A percentile compares a stretch with the other conserved stretches of the same genome.
These are phyloP conservation scores for Coreoperca whiteheadi DNA, from an alignment of 2,113 vertebrate species.

Conservation along the genomic window DNA sequence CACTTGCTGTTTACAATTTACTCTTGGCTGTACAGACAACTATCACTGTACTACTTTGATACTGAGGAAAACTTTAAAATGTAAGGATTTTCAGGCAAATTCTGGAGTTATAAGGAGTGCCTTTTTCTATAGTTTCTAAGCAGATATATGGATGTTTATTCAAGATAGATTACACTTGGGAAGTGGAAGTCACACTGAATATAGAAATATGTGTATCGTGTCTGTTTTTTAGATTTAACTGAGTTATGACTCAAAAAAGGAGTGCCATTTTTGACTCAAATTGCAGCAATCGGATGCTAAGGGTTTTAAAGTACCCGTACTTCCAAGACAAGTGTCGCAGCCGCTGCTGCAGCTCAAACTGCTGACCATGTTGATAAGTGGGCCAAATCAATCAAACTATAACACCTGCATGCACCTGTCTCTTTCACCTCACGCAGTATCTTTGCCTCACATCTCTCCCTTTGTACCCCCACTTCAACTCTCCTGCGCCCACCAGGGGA, in stretches of 20 bases:
- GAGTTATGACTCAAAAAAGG: background rate
- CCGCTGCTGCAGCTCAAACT: background rate
- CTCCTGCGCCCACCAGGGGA: too few species aligned
- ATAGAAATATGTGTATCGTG: background rate
- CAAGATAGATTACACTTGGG: background rate
- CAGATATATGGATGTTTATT: background rate
- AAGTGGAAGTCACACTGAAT: background rate
- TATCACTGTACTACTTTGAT: background rate
- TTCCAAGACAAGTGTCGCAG: background rate
- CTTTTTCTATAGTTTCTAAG: background rate
- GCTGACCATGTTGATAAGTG: background rate
- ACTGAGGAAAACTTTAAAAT: background rate
- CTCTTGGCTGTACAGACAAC: background rate
- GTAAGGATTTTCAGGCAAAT: background rate
- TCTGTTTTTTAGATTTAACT: background rate
- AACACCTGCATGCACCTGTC: background rate
- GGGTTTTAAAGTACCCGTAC: background rate
- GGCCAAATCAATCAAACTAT: background rate
- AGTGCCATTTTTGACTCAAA: background rate
- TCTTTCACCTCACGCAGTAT: background rate
- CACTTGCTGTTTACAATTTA: background rate
- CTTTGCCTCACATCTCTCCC: too few species aligned
- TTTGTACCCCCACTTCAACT: too few species aligned
- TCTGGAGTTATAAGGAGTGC: background rate
- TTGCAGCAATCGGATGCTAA: too few species aligned